Evolutionary conservation across 2,888 invertebrate genomes (phyloP).

Genomic region (Xylophagus ater): DNA sequence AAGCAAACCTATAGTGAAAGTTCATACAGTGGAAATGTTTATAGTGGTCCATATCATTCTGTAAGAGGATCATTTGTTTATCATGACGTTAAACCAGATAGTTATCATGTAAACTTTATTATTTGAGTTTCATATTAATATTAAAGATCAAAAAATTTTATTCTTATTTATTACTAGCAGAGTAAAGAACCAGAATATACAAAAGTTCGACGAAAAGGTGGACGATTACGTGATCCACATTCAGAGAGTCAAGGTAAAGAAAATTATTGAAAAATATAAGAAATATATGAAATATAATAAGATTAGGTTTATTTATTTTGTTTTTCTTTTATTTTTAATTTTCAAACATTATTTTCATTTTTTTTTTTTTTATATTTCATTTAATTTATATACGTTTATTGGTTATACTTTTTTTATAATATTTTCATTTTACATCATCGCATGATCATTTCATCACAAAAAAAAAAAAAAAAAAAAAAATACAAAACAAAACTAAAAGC

Average conservation of each 20-base stretch:
- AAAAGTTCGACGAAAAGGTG: conserved; percentile 73
- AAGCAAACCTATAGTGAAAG: conserved; percentile 81
- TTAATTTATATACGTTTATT: neutral
- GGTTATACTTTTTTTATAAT: neutral
- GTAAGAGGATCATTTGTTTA: conserved; percentile 80
- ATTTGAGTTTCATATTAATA: conserved; percentile 4
- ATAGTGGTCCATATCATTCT: conserved; percentile 77
- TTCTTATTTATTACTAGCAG: conserved; percentile 35
- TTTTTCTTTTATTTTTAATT: neutral
- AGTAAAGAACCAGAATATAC: conserved; percentile 74
- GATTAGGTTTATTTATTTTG: neutral
- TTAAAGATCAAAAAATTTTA: neutral
- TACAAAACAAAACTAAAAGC: conserved; percentile 7
- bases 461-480: conserved; percentile 3
- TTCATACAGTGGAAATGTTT: conserved; percentile 80
- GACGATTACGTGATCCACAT: conserved; percentile 64
- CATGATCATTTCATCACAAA: conserved; percentile 11
- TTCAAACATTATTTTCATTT: neutral
- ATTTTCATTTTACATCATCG: conserved; percentile 3
- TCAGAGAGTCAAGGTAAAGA: conserved; percentile 70
- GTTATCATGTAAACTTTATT: conserved; percentile 31
- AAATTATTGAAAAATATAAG: no score
- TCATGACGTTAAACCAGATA: conserved; percentile 67
- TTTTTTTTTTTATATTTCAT: neutral
- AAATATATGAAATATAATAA: no score